Evolutionary conservation across 2,797 vertebrate species (phyloP).

Genomic region (Sebastes iracundus): DNA sequence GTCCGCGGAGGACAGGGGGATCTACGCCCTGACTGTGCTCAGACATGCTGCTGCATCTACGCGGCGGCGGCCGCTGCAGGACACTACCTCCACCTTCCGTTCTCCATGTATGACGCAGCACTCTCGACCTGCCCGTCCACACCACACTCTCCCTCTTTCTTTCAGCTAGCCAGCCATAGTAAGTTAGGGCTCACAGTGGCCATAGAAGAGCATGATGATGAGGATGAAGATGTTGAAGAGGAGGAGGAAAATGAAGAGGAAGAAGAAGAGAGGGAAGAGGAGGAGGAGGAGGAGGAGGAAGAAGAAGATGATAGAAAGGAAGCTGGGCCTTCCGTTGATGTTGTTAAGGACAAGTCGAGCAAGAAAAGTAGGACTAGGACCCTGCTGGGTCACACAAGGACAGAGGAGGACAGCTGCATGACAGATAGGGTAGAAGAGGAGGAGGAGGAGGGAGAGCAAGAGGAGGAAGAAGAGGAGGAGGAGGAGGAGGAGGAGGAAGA

Average conservation of each 20-base stretch:
- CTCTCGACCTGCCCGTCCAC: conserved; percentile 81
- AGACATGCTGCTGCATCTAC: conserved; percentile 93
- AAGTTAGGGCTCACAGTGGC: conserved; percentile 62
- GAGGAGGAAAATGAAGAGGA: conserved; percentile 56
- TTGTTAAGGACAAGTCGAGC: conserved; percentile 36
- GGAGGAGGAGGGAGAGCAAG: conserved; percentile 26
- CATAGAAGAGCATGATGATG: conserved; percentile 55
- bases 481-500: conserved; percentile 59
- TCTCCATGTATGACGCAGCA: conserved; percentile 85
- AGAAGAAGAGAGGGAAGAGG: neutral
- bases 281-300: conserved; percentile 49
- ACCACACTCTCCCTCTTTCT: conserved; percentile 77
- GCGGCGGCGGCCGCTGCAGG: conserved; percentile 78
- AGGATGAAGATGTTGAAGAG: conserved; percentile 62
- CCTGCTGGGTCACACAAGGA: conserved; percentile 47
- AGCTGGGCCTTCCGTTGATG: conserved; percentile 45
- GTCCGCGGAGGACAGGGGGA: conserved; percentile 74
- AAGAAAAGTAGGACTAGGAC: conserved; percentile 66
- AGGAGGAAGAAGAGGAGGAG: conserved; percentile 35
- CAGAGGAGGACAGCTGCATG: conserved; percentile 50
- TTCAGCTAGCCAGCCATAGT: conserved; percentile 72
- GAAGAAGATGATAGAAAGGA: conserved; percentile 52
- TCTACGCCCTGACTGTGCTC: conserved; percentile 84
- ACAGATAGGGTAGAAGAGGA: conserved; percentile 48
- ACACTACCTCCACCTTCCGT: conserved; percentile 91